phyloP scores from a whole-genome alignment of 2,888 invertebrate species.

The Meiosimyza decipiens region DNA sequence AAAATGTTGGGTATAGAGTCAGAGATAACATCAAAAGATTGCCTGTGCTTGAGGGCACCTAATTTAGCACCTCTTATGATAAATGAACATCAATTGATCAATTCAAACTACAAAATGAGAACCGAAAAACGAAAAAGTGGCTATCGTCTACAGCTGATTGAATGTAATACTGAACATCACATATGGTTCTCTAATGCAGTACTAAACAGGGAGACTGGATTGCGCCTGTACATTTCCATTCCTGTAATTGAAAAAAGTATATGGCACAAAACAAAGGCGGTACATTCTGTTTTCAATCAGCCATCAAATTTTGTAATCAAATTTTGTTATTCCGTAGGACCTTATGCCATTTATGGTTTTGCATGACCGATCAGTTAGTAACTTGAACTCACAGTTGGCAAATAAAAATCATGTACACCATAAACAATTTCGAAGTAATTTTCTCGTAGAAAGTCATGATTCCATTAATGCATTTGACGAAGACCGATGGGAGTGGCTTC shows the following conservation, averaged over 20 bases:
- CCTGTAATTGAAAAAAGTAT: conserved; percentile 23
- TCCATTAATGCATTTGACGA: conserved; percentile 39
- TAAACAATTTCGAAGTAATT: conserved; percentile 44
- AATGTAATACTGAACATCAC: conserved; percentile 39
- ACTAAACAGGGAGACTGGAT: conserved; percentile 26
- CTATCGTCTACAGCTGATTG: conserved; percentile 26
- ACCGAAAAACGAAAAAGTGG: conserved; percentile 26
- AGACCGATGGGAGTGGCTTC: conserved; percentile 44
- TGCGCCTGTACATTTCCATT: conserved; percentile 36
- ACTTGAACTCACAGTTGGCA: conserved; percentile 38
- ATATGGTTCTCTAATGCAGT: conserved; percentile 41
- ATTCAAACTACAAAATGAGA: not conserved
- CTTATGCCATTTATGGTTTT: conserved; percentile 42
- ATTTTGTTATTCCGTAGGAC: conserved; percentile 30
- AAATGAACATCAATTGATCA: conserved; percentile 27
- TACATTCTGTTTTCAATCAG: not conserved
- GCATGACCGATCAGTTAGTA: conserved; percentile 39
- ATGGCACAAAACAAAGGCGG: conserved; percentile 32
- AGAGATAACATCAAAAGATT: conserved; percentile 23
- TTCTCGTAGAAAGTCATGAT: conserved; percentile 36
- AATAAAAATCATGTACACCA: conserved; percentile 29
- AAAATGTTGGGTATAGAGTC: conserved; percentile 39
- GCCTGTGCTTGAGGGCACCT: conserved; percentile 33
- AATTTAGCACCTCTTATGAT: conserved; percentile 32
- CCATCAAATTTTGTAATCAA: not conserved